Percentiles rank a stretch among this genome's conserved stretches.
phyloP scores from a whole-genome alignment of 2,113 vertebrate genomes.

The Mormyrus lacerda region DNA sequence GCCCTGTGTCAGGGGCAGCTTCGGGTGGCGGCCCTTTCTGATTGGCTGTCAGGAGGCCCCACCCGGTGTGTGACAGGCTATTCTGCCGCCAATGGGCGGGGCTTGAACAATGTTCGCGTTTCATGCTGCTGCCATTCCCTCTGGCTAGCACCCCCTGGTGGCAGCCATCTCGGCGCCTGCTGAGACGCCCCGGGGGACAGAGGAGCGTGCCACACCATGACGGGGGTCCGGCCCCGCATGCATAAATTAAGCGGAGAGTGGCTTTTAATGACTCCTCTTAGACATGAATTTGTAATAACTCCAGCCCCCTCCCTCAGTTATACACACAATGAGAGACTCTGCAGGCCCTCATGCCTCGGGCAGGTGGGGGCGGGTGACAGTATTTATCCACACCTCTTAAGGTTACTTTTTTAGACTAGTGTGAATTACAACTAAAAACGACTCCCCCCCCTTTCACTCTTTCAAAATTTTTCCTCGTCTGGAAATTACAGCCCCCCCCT shows the following conservation, averaged over 20 bases:
- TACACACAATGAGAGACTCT: neutral
- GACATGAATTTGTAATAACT: slow-evolving; percentile 66
- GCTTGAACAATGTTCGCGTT: neutral
- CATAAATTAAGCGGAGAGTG: slow-evolving; percentile 66
- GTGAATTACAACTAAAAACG: neutral
- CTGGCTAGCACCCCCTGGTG: neutral
- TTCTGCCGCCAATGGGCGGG: neutral
- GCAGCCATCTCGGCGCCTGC: neutral
- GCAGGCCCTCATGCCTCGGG: neutral
- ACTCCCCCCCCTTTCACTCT: neutral
- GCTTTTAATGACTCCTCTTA: slow-evolving; percentile 66
- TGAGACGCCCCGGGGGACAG: slow-evolving; percentile 42
- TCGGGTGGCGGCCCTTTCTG: neutral
- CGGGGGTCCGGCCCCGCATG: slow-evolving; percentile 40
- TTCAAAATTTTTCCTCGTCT: neutral
- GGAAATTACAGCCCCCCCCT: neutral
- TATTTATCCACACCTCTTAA: neutral
- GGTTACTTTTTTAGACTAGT: neutral
- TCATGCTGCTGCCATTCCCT: neutral
- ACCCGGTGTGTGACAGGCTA: neutral
- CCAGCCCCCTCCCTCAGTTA: neutral
- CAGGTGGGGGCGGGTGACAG: neutral
- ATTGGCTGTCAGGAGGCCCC: neutral
- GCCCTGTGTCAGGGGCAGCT: neutral
- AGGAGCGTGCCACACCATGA: slow-evolving; percentile 39